These are phyloP conservation scores for Salticus scenicus DNA, from an alignment of 2,888 invertebrate genomes.

Conservation along the genomic window DNA sequence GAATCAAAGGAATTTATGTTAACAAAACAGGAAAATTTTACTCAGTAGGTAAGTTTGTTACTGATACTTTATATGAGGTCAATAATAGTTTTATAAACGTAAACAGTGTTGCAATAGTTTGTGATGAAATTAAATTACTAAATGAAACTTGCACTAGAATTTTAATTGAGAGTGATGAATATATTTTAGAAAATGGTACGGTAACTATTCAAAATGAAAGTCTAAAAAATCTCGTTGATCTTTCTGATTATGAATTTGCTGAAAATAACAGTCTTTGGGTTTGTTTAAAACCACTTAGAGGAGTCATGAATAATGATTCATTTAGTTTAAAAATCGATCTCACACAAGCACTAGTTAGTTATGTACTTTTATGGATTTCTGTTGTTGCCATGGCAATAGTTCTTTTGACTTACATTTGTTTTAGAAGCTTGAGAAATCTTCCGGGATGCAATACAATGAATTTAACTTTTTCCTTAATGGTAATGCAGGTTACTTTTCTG, in stretches of 20 bases:
- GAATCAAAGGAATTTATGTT: conserved; percentile 65
- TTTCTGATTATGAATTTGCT: conserved; percentile 52
- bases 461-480: conserved; percentile 74
- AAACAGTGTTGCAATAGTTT: conserved; percentile 71
- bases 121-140: conserved; percentile 64
- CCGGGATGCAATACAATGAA: conserved; percentile 76
- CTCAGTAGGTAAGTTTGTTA: conserved; percentile 72
- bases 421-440: conserved; percentile 75
- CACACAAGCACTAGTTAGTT: conserved; percentile 70
- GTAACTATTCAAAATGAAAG: conserved; percentile 18
- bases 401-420: conserved; percentile 74
- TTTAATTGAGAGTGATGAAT: conserved; percentile 63
- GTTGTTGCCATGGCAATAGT: conserved; percentile 74
- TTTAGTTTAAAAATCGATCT: conserved; percentile 45
- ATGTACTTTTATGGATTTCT: conserved; percentile 73
- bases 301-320: background rate
- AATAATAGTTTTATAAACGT: conserved; percentile 67
- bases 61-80: conserved; percentile 70
- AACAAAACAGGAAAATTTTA: conserved; percentile 72
- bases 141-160: conserved; percentile 69
- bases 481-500: conserved; percentile 75
- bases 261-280: conserved; percentile 66
- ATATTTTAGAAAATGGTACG: conserved; percentile 49
- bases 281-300: conserved; percentile 41
- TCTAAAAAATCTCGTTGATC: conserved; percentile 10